Evolutionary conservation across 2,797 vertebrate genomes (phyloP).

Genomic region (Bradypus variegatus): DNA sequence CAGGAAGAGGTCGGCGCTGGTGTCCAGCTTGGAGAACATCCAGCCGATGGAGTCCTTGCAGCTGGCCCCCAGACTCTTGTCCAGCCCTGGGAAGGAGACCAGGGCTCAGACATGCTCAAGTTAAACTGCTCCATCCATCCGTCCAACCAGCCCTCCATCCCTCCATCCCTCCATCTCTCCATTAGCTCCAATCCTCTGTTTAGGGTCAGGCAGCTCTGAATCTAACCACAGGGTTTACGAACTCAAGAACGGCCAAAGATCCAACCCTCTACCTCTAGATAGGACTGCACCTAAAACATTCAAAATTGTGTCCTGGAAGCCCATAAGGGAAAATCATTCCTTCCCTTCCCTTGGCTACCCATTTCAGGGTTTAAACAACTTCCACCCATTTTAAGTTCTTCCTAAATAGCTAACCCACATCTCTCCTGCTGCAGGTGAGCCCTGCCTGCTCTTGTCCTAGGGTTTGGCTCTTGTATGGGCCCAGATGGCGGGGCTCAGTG

Average conservation of each 20-base stretch:
- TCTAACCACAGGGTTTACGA: not conserved
- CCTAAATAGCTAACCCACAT: not conserved
- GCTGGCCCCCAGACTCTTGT: slow-evolving; percentile 87
- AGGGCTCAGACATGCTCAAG: not conserved
- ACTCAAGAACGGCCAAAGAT: not conserved
- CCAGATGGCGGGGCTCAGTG: not conserved
- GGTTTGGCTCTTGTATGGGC: not conserved
- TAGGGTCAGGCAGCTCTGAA: not conserved
- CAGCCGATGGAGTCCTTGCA: slow-evolving; percentile 96
- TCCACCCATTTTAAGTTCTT: not conserved
- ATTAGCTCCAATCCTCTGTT: not conserved
- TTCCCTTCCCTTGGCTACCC: not conserved
- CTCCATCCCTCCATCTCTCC: not conserved
- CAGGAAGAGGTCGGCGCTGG: slow-evolving; percentile 86
- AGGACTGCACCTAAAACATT: not conserved
- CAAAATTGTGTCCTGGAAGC: not conserved
- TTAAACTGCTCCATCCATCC: not conserved
- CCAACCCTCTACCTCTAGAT: not conserved
- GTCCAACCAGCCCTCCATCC: not conserved
- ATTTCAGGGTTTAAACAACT: not conserved
- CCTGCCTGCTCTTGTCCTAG: not conserved
- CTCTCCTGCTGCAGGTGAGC: not conserved
- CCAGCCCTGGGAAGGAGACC: slow-evolving; percentile 76
- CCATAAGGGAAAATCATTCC: not conserved
- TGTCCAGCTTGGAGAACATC: slow-evolving; percentile 96